These are phyloP conservation scores for Apamea crenata DNA, from an alignment of 2,888 invertebrate species.

Conservation along the genomic window DNA sequence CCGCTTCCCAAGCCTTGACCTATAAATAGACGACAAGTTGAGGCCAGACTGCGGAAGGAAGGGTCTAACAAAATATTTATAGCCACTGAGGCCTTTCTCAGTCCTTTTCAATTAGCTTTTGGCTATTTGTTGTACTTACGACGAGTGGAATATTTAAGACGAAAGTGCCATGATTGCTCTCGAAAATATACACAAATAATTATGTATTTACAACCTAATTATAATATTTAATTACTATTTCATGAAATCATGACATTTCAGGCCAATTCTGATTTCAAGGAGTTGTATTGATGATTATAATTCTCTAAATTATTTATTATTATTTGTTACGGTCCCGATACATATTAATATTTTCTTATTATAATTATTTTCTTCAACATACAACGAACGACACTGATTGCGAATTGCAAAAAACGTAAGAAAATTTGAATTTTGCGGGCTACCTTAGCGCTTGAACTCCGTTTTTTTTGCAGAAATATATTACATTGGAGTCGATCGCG, in stretches of 20 bases:
- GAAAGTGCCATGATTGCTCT: not conserved
- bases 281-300: not conserved
- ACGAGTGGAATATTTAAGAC: not conserved
- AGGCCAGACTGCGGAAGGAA: slow-evolving; percentile 57
- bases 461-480: not conserved
- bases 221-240: not conserved
- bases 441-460: not conserved
- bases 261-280: not conserved
- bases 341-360: too few species aligned
- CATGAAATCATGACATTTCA: not conserved
- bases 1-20: slow-evolving; percentile 59
- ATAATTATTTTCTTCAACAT: not conserved
- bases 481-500: not conserved
- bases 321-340: not conserved
- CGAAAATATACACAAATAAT: not conserved
- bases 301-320: not conserved
- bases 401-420: not conserved
- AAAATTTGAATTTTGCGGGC: too few species aligned
- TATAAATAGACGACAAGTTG: slow-evolving; percentile 48
- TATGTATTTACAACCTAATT: too few species aligned
- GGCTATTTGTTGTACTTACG: not conserved
- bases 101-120: slow-evolving; percentile 48
- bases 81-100: slow-evolving; percentile 21
- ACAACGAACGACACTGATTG: not conserved
- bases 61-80: slow-evolving; percentile 47